Evolutionary conservation across 2,113 vertebrate species (phyloP).

Genomic region (Rhipidura dahli): DNA sequence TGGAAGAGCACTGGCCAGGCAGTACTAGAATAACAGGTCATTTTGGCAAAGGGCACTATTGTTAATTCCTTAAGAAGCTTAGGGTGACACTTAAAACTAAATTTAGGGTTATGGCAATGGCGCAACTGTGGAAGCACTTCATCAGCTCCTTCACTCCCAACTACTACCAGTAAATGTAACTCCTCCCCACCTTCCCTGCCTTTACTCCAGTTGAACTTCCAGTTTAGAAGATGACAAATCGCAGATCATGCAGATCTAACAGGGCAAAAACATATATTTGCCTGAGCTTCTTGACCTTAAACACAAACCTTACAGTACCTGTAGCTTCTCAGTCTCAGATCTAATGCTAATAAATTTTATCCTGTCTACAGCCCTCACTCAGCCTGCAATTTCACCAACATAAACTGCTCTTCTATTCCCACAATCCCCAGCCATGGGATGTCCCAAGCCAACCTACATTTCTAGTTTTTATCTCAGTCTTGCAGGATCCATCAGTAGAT

Average conservation of each 20-base stretch:
- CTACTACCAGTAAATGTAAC: background rate
- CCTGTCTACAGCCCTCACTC: background rate
- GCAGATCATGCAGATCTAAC: background rate
- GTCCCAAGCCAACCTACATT: background rate
- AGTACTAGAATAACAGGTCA: background rate
- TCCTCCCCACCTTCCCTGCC: background rate
- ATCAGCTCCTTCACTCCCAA: background rate
- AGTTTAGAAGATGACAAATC: background rate
- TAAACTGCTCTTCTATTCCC: background rate
- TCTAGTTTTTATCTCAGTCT: background rate
- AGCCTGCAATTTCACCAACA: background rate
- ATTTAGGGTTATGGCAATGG: background rate
- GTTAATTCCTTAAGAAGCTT: background rate
- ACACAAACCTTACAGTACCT: background rate
- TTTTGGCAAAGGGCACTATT: background rate
- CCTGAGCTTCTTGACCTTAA: background rate
- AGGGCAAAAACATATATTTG: background rate
- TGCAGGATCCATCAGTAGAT: background rate
- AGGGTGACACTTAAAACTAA: background rate
- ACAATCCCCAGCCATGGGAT: background rate
- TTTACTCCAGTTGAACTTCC: background rate
- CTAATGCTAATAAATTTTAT: background rate
- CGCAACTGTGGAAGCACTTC: background rate
- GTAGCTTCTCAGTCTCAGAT: background rate
- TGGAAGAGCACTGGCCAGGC: background rate